These are phyloP conservation scores for Spea multiplicata DNA, from an alignment of 2,113 vertebrate species.

Conservation along the genomic window DNA sequence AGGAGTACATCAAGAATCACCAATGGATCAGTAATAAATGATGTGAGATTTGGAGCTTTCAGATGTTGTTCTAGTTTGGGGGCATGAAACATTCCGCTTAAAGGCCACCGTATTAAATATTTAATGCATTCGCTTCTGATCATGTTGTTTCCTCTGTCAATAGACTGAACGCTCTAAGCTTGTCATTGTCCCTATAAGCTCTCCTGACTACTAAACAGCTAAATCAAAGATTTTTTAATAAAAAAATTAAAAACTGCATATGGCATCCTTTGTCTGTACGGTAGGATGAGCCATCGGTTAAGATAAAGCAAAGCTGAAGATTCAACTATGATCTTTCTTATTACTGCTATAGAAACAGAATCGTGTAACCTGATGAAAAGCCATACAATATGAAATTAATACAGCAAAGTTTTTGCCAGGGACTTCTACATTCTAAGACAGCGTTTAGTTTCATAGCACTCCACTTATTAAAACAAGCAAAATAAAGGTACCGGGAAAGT, in stretches of 20 bases:
- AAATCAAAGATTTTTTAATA: constrained; percentile 43
- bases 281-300: constrained; percentile 34
- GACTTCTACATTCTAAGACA: no score
- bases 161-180: constrained; percentile 4
- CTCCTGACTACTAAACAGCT: constrained; percentile 43
- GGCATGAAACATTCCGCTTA: constrained; percentile 1
- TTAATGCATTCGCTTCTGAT: constrained; percentile 4
- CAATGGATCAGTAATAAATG: constrained; percentile 32
- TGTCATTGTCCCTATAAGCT: constrained; percentile 35
- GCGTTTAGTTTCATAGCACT: no score
- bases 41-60: neutral
- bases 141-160: neutral
- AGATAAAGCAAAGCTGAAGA: constrained; percentile 24
- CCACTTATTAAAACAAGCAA: no score
- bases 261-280: constrained; percentile 16
- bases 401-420: no score
- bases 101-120: constrained; percentile 19
- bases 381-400: no score
- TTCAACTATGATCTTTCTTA: neutral
- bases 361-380: no score
- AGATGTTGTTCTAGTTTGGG: constrained; percentile 5
- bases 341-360: no score
- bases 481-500: neutral
- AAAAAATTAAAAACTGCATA: neutral
- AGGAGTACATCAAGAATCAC: constrained; percentile 2